These are phyloP conservation scores for Eupithecia subfuscata DNA, from an alignment of 2,888 invertebrate genomes.

Conservation along the genomic window DNA sequence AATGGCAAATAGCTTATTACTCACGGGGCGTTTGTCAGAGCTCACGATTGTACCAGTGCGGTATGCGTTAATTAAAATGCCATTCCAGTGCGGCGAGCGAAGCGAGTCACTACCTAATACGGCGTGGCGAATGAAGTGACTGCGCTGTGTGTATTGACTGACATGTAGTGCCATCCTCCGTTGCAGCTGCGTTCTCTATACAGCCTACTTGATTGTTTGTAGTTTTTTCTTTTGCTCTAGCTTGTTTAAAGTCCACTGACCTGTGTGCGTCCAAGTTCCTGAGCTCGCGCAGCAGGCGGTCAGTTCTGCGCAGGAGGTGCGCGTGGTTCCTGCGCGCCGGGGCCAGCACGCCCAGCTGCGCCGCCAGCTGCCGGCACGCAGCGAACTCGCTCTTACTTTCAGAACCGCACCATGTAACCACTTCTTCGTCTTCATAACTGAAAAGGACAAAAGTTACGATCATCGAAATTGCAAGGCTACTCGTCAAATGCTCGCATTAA, in stretches of 20 bases:
- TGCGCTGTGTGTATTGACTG: no score
- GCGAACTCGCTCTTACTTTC: conserved; percentile 87
- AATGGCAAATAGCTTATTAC: no score
- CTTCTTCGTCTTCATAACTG: conserved; percentile 76
- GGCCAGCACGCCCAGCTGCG: conserved; percentile 94
- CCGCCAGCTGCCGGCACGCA: conserved; percentile 93
- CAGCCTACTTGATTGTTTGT: background rate
- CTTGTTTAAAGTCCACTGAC: conserved; percentile 50
- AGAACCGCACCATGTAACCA: conserved; percentile 44
- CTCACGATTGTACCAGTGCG: background rate
- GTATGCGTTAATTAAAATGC: no score
- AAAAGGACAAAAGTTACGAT: background rate
- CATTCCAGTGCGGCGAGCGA: background rate
- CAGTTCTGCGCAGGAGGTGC: conserved; percentile 93
- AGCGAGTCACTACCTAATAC: background rate
- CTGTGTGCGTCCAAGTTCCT: conserved; percentile 96
- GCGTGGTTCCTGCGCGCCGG: conserved; percentile 94
- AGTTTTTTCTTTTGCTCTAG: background rate
- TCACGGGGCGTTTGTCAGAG: no score
- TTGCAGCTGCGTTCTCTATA: no score
- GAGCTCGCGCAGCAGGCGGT: conserved; percentile 94
- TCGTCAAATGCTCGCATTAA: no score
- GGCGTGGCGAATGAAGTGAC: no score
- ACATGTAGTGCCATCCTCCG: no score
- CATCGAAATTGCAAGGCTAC: no score